Evolutionary conservation across 2,113 vertebrate species (phyloP).

Genomic region (Rhipidura dahli): DNA sequence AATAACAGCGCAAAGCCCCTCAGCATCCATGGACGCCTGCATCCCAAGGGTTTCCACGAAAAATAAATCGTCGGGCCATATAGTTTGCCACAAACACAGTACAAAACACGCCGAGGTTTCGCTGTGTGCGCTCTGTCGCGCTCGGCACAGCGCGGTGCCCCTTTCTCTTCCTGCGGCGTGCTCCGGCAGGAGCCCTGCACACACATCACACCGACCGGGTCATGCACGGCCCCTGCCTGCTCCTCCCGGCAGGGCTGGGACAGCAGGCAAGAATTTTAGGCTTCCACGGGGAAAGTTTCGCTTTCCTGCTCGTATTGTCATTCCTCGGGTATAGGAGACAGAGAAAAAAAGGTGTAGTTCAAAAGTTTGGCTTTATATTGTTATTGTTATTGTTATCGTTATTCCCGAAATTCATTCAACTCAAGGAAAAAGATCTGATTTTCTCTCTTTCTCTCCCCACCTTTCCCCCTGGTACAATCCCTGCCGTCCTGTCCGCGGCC

Average conservation of each 20-base stretch:
- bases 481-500: neutral
- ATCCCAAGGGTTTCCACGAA: neutral
- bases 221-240: neutral
- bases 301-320: neutral
- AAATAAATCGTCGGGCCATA: accelerated
- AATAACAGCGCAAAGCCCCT: neutral
- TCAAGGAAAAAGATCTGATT: neutral
- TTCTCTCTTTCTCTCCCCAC: neutral
- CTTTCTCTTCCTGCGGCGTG: neutral
- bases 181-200: neutral
- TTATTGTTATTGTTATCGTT: neutral
- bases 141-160: neutral
- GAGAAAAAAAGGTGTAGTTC: neutral
- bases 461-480: neutral
- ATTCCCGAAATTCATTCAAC: neutral
- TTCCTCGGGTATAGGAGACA: neutral
- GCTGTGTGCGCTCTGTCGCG: neutral
- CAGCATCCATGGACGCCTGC: accelerated
- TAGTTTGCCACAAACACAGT: no score
- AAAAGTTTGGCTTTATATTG: neutral
- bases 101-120: neutral
- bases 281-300: neutral
- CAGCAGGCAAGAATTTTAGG: neutral
- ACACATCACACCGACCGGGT: neutral
- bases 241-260: neutral